Evolutionary conservation across 2,888 invertebrate genomes (phyloP), one percentile per base, ranked within the genome.

Genomic region (Dendrolimus houi): DNA sequence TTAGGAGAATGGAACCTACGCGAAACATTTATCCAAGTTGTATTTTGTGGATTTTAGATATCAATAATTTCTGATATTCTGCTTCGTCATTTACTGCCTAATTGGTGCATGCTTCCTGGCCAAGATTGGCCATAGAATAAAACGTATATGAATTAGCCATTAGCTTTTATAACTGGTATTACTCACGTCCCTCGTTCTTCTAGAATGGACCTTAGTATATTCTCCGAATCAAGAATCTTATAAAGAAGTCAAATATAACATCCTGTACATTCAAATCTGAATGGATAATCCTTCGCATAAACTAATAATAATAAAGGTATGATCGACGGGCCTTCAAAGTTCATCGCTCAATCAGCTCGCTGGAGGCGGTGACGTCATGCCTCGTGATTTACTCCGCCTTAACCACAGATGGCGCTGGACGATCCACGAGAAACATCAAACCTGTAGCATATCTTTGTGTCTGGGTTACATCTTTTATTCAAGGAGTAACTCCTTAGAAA

Each of bases 341-440:
- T 83, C 87, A 88, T 88, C 89, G 85, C 87, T 88, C 87, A 87
- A 86, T 87, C 88, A 81, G 78, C 68, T 73, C 65, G 78, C 75
- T 73, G 61, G 70, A 69, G 79, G 81, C 78, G 67, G 60, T 86
- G 83, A 85, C 85, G 83, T 87, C 87, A 87, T 72, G 40, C 68
- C 70, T 79, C 89, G 88, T 88, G 88, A 85, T 72, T 70, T 71
- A 80, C 75, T 78, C 76, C 86, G 83, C 85, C 84, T 74, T 70
- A 74, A 79, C 81, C 66, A 69, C 72, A 87, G 88, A 85, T 87
- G 88, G 89, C 87, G 88, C 86, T 85, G 76, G 64, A 71, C 74
- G 82, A 80, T 79, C 69, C 56, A 47, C 47, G 12, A 47, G 47
- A 10, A 9, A 47, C 47, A 47, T 47, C 47, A 47, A 64, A 69